phyloP scores from a whole-genome alignment of 2,888 invertebrate genomes.

The Argyresthia goedartella region DNA sequence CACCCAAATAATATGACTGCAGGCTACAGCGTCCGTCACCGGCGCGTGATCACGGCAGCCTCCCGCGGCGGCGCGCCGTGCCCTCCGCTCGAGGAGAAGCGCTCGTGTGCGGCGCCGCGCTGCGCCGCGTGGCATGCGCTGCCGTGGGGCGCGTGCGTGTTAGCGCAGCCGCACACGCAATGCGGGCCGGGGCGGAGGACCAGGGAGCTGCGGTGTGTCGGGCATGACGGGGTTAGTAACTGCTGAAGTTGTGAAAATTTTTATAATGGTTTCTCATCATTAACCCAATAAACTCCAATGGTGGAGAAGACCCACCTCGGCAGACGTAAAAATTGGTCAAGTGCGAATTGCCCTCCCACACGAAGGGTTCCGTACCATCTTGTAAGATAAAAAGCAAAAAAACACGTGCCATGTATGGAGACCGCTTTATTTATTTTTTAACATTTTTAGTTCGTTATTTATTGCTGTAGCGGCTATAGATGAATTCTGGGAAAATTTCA shows the following conservation, averaged over 20 bases:
- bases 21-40: conserved; percentile 61
- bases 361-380: too few relatives aligned
- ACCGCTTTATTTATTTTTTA: too few relatives aligned
- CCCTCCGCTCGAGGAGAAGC: conserved; percentile 66
- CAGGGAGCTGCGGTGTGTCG: conserved; percentile 68
- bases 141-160: conserved; percentile 66
- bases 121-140: conserved; percentile 65
- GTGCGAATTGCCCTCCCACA: too few relatives aligned
- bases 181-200: conserved; percentile 74
- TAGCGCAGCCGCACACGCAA: conserved; percentile 44
- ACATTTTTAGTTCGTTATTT: too few relatives aligned
- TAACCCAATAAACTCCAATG: too few relatives aligned
- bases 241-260: background rate
- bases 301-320: too few relatives aligned
- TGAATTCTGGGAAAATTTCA: too few relatives aligned
- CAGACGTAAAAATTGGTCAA: too few relatives aligned
- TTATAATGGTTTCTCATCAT: background rate
- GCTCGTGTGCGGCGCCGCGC: conserved; percentile 63
- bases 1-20: background rate
- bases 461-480: too few relatives aligned
- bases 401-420: too few relatives aligned
- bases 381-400: too few relatives aligned
- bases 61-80: conserved; percentile 65
- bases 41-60: conserved; percentile 57
- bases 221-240: conserved; percentile 59